Conservation (phyloP, 2,797 vertebrate genomes). For the Rhyacichthys aspro region DNA sequence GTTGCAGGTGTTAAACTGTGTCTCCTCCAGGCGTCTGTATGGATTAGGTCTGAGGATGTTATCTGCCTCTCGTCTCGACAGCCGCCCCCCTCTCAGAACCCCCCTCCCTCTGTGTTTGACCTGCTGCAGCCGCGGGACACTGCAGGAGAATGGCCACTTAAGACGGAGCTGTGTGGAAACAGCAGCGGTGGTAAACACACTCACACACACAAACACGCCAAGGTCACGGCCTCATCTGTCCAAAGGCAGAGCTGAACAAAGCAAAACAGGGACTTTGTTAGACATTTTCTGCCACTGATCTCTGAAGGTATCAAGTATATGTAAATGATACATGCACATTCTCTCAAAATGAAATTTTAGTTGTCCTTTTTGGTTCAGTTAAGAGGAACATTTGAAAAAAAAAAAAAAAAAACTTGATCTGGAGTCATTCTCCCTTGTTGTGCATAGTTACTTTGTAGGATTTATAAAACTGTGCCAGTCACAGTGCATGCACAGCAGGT, state of each 20-base stretch:
- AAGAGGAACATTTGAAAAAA: too few relatives aligned
- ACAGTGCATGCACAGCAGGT: too few relatives aligned
- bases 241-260: constrained; percentile 34
- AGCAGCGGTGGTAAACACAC: constrained; percentile 35
- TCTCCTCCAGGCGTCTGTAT: constrained; percentile 52
- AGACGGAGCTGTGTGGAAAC: constrained; percentile 46
- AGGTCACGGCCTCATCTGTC: constrained; percentile 64
- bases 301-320: neutral
- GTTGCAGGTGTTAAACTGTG: constrained; percentile 42
- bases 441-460: too few relatives aligned
- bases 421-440: too few relatives aligned
- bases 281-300: constrained; percentile 40
- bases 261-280: too few relatives aligned
- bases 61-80: constrained; percentile 62
- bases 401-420: too few relatives aligned
- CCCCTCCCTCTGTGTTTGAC: too few relatives aligned
- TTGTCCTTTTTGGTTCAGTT: too few relatives aligned
- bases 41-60: constrained; percentile 67
- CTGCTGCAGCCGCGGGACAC: constrained; percentile 46
- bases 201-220: constrained; percentile 46
- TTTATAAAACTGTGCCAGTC: too few relatives aligned
- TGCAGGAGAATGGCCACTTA: constrained; percentile 64
- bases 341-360: too few relatives aligned
- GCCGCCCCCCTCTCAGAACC: too few relatives aligned
- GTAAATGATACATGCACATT: too few relatives aligned